These are phyloP conservation scores for Phenganax stokvisi DNA, from an alignment of 92 coral and sea anemone genomes.

Conservation along the genomic window DNA sequence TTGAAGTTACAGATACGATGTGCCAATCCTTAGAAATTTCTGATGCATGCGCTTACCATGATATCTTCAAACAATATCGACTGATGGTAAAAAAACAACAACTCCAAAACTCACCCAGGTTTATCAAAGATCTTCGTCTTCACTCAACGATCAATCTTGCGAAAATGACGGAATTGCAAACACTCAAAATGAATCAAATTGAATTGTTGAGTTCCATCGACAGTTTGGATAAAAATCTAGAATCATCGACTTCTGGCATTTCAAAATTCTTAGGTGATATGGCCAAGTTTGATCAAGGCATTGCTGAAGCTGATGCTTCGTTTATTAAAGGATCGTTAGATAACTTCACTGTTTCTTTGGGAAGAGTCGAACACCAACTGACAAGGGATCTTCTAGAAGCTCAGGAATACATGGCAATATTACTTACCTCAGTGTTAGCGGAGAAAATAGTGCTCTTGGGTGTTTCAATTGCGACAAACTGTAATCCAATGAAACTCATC, in stretches of 20 bases:
- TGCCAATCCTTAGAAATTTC: too few species aligned
- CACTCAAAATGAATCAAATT: slow-evolving; percentile 18
- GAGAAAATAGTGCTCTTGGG: slow-evolving; percentile 34
- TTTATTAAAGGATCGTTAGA: slow-evolving; percentile 41
- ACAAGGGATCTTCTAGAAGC: slow-evolving; percentile 11
- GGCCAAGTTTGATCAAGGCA: slow-evolving; percentile 51
- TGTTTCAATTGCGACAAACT: slow-evolving; percentile 30
- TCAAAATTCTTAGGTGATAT: slow-evolving; percentile 45
- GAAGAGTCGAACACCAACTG: slow-evolving; percentile 21
- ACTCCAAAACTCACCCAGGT: too few species aligned
- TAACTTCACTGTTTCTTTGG: slow-evolving; percentile 6
- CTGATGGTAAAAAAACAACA: too few species aligned
- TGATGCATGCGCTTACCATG: too few species aligned
- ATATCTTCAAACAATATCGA: too few species aligned
- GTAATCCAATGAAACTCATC: slow-evolving; percentile 50
- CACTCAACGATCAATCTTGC: slow-evolving; percentile 33
- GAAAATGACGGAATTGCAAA: slow-evolving; percentile 42
- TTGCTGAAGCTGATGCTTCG: slow-evolving; percentile 48
- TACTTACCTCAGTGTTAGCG: slow-evolving; percentile 17
- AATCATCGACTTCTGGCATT: slow-evolving; percentile 42
- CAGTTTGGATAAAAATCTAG: slow-evolving; percentile 37
- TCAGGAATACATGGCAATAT: slow-evolving; percentile 8
- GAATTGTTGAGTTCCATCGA: slow-evolving; percentile 43
- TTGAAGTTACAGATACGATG: too few species aligned
- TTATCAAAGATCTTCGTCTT: slow-evolving; percentile 35